phyloP scores from a whole-genome alignment of 2,888 invertebrate genomes.

The Diarsia rubi region DNA sequence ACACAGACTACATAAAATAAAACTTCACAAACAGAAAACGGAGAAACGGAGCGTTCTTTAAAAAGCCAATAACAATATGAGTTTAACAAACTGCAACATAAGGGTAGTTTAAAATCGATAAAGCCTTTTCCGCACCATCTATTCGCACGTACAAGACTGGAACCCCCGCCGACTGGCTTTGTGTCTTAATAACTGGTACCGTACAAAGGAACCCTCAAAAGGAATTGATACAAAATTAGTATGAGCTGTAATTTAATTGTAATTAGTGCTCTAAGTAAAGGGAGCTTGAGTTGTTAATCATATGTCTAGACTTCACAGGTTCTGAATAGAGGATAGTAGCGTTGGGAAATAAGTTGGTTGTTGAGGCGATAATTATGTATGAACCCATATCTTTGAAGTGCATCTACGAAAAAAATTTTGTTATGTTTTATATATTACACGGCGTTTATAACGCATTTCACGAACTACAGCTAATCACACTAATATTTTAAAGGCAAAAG shows the following conservation, averaged over 20 bases:
- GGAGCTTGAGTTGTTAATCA: conserved; percentile 43
- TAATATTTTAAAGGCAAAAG: no score
- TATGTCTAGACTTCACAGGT: conserved; percentile 40
- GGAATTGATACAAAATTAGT: conserved; percentile 83
- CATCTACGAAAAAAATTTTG: neutral
- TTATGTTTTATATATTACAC: neutral
- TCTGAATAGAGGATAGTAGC: conserved; percentile 24
- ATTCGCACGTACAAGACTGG: conserved; percentile 74
- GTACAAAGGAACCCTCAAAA: conserved; percentile 81
- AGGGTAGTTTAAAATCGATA: conserved; percentile 83
- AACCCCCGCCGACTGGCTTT: conserved; percentile 76
- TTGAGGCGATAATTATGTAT: conserved; percentile 25
- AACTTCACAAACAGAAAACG: conserved; percentile 56
- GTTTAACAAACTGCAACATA: conserved; percentile 81
- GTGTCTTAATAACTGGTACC: conserved; percentile 78
- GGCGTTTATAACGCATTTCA: no score
- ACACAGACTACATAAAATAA: conserved; percentile 47
- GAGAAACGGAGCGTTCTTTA: conserved; percentile 65
- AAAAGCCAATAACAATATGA: conserved; percentile 83
- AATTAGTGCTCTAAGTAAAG: conserved; percentile 56
- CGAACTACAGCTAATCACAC: no score
- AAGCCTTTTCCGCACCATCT: conserved; percentile 81
- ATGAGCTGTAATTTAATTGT: conserved; percentile 69
- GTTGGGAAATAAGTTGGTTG: conserved; percentile 18
- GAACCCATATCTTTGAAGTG: neutral